phyloP scores from a whole-genome alignment of 2,888 invertebrate genomes.

The Icerya purchasi region DNA sequence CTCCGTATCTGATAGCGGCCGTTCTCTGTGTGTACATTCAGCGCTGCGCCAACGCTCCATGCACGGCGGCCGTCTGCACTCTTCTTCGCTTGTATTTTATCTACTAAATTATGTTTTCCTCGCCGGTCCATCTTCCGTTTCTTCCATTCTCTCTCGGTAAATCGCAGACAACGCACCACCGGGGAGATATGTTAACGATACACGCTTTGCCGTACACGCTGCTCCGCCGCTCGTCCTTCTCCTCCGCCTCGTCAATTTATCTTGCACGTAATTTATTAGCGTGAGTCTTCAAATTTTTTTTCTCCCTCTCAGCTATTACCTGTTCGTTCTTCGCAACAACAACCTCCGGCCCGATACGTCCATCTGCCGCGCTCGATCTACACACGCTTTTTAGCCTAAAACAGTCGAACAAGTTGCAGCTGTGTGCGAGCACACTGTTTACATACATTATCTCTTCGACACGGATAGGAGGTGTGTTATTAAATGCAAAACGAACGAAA shows the following conservation, averaged over 20 bases:
- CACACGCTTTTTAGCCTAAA: neutral
- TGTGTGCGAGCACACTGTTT: too few species aligned
- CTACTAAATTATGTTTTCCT: slow-evolving; percentile 16
- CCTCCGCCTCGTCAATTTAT: slow-evolving; percentile 11
- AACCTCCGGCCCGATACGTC: neutral
- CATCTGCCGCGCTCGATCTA: neutral
- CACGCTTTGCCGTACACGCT: neutral
- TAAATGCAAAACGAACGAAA: too few species aligned
- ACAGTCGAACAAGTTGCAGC: too few species aligned
- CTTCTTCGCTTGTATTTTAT: too few species aligned
- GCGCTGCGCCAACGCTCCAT: too few species aligned
- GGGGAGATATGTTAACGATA: slow-evolving; percentile 14
- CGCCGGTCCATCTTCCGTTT: neutral
- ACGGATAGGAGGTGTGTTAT: too few species aligned
- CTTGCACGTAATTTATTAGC: slow-evolving; percentile 16
- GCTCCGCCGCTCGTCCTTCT: too few species aligned
- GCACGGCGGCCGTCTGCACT: too few species aligned
- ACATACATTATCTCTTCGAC: too few species aligned
- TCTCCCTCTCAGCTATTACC: neutral
- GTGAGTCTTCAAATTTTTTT: slow-evolving; percentile 10
- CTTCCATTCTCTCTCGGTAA: neutral
- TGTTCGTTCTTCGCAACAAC: neutral
- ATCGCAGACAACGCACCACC: neutral
- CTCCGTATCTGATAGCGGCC: too few species aligned
- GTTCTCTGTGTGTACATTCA: too few species aligned